Evolutionary conservation across 2,113 vertebrate species (phyloP).

Genomic region (Galemys pyrenaicus): DNA sequence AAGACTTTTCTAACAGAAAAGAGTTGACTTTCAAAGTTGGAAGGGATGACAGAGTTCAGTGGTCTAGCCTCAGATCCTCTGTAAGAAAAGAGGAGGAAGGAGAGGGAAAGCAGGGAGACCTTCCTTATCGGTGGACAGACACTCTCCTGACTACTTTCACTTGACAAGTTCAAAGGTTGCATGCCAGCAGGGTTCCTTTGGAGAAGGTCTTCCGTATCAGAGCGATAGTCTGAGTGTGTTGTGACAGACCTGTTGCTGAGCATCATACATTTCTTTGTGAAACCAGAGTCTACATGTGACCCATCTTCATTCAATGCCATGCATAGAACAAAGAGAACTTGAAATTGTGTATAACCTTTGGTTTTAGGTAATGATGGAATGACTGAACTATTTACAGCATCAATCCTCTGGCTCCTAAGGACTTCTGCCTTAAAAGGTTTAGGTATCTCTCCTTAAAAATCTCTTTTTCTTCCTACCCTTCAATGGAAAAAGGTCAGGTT

Average conservation of each 20-base stretch:
- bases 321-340: neutral
- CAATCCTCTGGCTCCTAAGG: neutral
- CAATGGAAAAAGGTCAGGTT: conserved; percentile 45
- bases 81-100: neutral
- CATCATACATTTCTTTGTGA: conserved; percentile 23
- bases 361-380: neutral
- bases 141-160: conserved; percentile 58
- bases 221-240: neutral
- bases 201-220: conserved; percentile 28
- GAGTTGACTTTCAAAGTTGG: neutral
- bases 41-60: neutral
- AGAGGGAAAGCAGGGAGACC: neutral
- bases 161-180: conserved; percentile 65
- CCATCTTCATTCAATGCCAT: conserved; percentile 40
- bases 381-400: conserved; percentile 16
- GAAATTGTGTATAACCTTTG: neutral
- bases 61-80: neutral
- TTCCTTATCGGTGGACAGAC: conserved; percentile 21
- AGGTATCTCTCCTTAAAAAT: neutral
- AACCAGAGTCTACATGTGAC: neutral
- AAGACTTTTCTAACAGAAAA: neutral
- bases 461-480: conserved; percentile 17
- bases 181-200: conserved; percentile 54
- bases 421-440: conserved; percentile 34
- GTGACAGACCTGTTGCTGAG: neutral